Conservation (phyloP, 2,113 vertebrate genomes). For the Oryzias melastigma region DNA sequence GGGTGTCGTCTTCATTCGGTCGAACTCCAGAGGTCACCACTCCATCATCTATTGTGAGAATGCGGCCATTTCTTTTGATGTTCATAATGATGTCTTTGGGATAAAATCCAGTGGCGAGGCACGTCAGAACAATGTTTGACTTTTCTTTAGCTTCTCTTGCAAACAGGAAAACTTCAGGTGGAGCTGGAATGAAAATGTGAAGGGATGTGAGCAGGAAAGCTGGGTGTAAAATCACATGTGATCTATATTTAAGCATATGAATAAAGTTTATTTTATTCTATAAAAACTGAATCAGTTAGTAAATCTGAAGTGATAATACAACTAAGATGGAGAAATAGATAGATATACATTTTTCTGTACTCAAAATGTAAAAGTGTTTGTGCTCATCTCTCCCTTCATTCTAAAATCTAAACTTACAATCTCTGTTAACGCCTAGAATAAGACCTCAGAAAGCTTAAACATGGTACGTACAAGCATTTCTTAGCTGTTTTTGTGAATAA, state of each 20-base stretch:
- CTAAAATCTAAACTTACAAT: no score
- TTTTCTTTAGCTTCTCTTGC: accelerated
- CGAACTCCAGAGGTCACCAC: accelerated
- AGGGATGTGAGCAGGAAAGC: no score
- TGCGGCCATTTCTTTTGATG: background rate
- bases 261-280: no score
- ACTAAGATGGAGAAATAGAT: no score
- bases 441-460: background rate
- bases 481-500: accelerated
- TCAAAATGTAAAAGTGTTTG: no score
- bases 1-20: constrained; percentile 50
- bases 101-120: constrained; percentile 62
- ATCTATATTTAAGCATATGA: no score
- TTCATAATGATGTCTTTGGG: constrained; percentile 12
- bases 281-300: no score
- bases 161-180: constrained; percentile 1
- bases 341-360: no score
- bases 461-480: constrained; percentile 5
- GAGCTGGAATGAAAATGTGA: constrained; percentile 20
- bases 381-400: no score
- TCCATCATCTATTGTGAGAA: background rate
- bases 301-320: no score
- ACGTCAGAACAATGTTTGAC: constrained; percentile 10
- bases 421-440: no score
- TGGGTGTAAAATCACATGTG: no score